Evolutionary conservation across 2,888 invertebrate species (phyloP).

Genomic region (Eurois occulta): DNA sequence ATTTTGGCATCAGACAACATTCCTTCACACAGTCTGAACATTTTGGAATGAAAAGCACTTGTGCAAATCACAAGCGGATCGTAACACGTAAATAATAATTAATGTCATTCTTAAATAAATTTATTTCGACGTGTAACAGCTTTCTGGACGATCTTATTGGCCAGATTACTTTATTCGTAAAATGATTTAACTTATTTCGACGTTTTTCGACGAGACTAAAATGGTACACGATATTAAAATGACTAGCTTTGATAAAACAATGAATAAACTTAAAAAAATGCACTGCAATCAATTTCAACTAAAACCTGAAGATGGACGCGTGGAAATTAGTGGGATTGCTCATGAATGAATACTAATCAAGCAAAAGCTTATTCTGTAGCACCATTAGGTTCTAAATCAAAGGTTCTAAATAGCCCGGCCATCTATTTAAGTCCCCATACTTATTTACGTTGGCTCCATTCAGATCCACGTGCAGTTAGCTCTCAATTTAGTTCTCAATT

Average conservation of each 20-base stretch:
- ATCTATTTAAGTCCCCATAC: conserved; percentile 4
- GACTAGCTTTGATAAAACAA: neutral
- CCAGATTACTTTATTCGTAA: conserved; percentile 44
- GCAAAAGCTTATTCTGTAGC: neutral
- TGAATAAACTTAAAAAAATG: neutral
- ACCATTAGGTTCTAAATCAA: conserved; percentile 22
- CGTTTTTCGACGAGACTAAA: conserved; percentile 8
- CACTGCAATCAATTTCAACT: neutral
- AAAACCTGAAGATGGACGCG: neutral
- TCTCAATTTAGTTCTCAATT: conserved; percentile 5
- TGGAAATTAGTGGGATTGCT: neutral
- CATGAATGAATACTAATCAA: neutral
- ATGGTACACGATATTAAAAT: neutral
- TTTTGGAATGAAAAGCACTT: conserved; percentile 57
- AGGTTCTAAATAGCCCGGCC: neutral
- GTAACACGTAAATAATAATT: conserved; percentile 58
- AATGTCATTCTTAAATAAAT: conserved; percentile 58
- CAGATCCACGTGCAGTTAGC: conserved; percentile 13
- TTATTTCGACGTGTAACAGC: conserved; percentile 52
- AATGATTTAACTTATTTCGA: conserved; percentile 19
- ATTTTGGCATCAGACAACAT: conserved; percentile 58
- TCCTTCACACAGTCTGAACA: conserved; percentile 37
- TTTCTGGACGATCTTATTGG: conserved; percentile 36
- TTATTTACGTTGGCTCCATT: conserved; percentile 51
- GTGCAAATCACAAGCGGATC: conserved; percentile 56